Percentiles rank a stretch among this genome's conserved stretches.
Conservation (phyloP, 2,888 invertebrate species). For the Micoletzkya japonica region DNA sequence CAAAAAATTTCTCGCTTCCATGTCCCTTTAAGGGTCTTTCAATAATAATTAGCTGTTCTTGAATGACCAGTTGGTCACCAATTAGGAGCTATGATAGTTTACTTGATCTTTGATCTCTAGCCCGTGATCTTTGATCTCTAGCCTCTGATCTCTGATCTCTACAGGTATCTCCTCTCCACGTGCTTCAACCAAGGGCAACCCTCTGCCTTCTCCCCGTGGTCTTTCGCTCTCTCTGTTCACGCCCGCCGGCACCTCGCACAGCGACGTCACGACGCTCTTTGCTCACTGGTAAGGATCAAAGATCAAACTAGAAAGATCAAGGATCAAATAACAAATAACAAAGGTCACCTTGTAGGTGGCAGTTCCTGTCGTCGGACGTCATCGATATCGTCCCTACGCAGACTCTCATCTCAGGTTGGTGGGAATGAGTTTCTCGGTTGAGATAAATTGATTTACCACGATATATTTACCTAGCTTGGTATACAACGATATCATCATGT, state of each 20-base stretch:
- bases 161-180: constrained; percentile 35
- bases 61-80: no score
- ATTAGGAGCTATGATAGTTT: no score
- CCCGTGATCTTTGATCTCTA: no score
- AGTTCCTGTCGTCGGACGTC: constrained; percentile 59
- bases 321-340: constrained; percentile 67
- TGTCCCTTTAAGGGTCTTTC: no score
- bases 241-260: constrained; percentile 28
- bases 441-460: no score
- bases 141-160: no score
- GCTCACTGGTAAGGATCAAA: constrained; percentile 33
- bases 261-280: constrained; percentile 41
- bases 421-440: no score
- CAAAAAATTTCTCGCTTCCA: no score
- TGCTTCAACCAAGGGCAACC: constrained; percentile 29
- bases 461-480: no score
- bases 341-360: constrained; percentile 53
- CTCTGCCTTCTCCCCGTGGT: constrained; percentile 44
- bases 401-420: constrained; percentile 34
- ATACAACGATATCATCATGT: no score
- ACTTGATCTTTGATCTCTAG: no score
- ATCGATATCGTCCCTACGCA: constrained; percentile 69
- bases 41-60: no score
- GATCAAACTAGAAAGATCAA: constrained; percentile 34
- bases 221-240: constrained; percentile 46